Evolutionary conservation across 2,888 invertebrate genomes (phyloP), one percentile per base, ranked within the genome.

Genomic region (Harpalus rufipes): DNA sequence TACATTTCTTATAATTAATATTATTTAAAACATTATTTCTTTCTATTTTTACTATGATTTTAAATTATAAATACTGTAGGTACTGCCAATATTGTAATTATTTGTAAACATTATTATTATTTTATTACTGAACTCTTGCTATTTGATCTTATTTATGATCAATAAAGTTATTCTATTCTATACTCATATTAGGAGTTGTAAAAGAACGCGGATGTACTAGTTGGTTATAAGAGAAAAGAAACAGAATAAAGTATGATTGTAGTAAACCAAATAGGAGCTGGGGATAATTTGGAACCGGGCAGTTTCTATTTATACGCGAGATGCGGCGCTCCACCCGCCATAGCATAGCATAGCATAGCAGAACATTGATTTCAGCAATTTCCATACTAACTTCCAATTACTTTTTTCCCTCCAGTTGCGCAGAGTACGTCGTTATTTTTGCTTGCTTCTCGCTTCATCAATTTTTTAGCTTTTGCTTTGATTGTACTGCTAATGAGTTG

Each of bases 341-440:
- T 1, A 56, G 18, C 39, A 80, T 39, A 32, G 39, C 61, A 16
- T 1, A 56, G 18, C 39, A 80, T 39, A 32, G 39, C 59, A 16
- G 39, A 80, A 80, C 74, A 82, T 82, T 74, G 82, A 82, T 82
- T 68, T 41, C 72, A 63, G 58, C 82, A 68, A 72, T 82, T 81
- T 68, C 68, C 81, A 72, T 82, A 58, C 74, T 74, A 82, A 74
- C 82, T 74, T 82, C 82, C 82, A 82, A 72, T 82, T 82, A 82
- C 58, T 82, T 84, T 84, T 84, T 84, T 84, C 76, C 58, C 61
- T 39, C 18, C 74, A 56, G 72, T 83, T 74, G 59, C 83, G 58
- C 32, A 76, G 65, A 83, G 76, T 61, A 83, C 83, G 59, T 83
- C 83, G 83, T 83, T 83, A 83, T 83, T 83, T 83, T 83, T 61